Conservation (phyloP, 2,113 vertebrate genomes). For the Clarias magur region DNA sequence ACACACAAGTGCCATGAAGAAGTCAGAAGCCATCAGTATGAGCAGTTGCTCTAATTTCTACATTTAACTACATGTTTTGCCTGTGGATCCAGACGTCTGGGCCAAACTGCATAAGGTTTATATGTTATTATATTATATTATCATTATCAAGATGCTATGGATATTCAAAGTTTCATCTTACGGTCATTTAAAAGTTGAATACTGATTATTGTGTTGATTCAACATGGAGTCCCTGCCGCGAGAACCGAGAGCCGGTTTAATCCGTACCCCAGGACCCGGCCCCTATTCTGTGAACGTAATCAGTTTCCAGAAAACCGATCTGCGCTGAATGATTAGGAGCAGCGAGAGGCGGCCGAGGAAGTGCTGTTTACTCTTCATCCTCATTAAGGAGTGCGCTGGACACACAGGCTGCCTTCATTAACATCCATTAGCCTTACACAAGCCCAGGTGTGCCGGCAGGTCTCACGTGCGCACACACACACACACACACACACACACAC, state of each 20-base stretch:
- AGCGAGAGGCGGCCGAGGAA: constrained; percentile 5
- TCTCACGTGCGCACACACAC: not conserved
- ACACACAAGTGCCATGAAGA: no score
- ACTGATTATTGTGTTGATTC: no score
- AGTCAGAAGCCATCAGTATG: no score
- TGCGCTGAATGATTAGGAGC: constrained; percentile 1
- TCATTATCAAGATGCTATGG: no score
- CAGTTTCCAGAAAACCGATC: constrained; percentile 24
- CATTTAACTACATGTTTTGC: no score
- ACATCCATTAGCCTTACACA: constrained; percentile 43
- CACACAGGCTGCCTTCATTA: constrained; percentile 35
- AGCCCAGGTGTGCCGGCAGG: constrained; percentile 21
- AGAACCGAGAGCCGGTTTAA: not conserved
- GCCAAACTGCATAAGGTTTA: not conserved
- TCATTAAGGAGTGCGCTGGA: constrained; percentile 30
- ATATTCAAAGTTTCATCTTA: no score
- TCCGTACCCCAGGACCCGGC: not conserved
- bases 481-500: constrained; percentile 5
- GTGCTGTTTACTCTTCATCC: constrained; percentile 27
- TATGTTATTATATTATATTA: not conserved
- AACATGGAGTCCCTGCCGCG: not conserved
- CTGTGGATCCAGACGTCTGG: no score
- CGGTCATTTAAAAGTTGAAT: no score
- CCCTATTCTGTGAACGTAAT: not conserved
- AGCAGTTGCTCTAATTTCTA: no score